A percentile compares a stretch with the other conserved stretches of the same genome.
These are phyloP conservation scores for Agrotis clavis DNA, from an alignment of 2,888 invertebrate genomes.

Conservation along the genomic window DNA sequence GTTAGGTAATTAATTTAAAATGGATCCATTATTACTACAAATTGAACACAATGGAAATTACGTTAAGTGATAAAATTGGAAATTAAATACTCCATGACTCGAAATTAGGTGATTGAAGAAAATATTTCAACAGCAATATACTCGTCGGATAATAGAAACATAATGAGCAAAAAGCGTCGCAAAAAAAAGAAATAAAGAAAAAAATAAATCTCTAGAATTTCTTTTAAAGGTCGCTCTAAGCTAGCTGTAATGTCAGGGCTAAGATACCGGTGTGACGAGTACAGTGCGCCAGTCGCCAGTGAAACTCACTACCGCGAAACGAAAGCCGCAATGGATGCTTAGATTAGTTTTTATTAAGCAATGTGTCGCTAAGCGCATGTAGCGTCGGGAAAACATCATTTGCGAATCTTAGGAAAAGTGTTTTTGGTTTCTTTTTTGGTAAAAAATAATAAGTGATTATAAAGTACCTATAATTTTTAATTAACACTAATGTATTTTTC, in stretches of 20 bases:
- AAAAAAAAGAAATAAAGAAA: neutral
- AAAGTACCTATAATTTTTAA: no score
- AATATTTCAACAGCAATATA: no score
- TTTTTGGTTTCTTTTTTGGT: no score
- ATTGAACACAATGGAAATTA: no score
- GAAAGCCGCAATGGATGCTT: conserved; percentile 75
- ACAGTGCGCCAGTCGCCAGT: conserved; percentile 70
- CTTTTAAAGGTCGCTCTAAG: conserved; percentile 4
- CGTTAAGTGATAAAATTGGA: no score
- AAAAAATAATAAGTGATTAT: no score
- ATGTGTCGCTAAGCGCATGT: conserved; percentile 61
- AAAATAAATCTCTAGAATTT: neutral
- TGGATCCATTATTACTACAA: no score
- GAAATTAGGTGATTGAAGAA: neutral
- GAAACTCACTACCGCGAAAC: conserved; percentile 81
- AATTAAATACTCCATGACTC: no score
- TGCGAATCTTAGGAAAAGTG: no score
- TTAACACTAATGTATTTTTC: no score
- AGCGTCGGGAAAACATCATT: conserved; percentile 51
- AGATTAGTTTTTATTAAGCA: conserved; percentile 75
- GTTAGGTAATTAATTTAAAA: no score
- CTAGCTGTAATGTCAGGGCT: conserved; percentile 71
- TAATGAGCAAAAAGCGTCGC: neutral
- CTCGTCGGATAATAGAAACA: neutral
- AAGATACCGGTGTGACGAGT: conserved; percentile 73